Conservation (phyloP, 2,888 invertebrate genomes). For the Drosophila sordidula region DNA sequence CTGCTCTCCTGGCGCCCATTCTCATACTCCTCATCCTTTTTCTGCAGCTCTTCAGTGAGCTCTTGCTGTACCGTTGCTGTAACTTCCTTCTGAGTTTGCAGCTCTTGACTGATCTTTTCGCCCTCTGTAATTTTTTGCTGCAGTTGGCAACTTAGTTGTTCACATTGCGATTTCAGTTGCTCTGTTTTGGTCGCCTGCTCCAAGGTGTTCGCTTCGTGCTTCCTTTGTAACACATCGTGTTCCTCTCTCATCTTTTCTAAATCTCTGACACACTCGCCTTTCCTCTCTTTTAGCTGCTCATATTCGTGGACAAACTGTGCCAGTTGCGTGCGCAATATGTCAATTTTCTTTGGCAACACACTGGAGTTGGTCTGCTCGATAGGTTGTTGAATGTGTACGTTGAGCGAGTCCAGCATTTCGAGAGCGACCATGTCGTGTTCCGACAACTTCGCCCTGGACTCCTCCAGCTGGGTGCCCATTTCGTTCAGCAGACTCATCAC, state of each 20-base stretch:
- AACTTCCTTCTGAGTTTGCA: not conserved
- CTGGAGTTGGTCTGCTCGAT: not conserved
- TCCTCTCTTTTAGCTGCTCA: not conserved
- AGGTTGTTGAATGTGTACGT: not conserved
- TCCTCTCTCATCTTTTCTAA: not conserved
- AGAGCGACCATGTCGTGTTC: not conserved
- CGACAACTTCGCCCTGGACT: not conserved
- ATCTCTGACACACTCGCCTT: not conserved
- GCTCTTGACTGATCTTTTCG: not conserved
- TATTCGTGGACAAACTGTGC: not conserved
- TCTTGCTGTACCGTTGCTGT: not conserved
- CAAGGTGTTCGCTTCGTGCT: not conserved
- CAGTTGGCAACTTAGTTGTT: not conserved
- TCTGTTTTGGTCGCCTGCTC: not conserved
- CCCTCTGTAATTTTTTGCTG: not conserved
- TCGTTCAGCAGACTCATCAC: slow-evolving; percentile 32
- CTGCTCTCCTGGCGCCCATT: not conserved
- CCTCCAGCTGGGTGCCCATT: slow-evolving; percentile 26
- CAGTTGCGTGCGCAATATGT: not conserved
- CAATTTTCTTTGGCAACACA: not conserved
- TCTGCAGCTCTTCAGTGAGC: not conserved
- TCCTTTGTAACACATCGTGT: not conserved
- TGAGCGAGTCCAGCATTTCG: not conserved
- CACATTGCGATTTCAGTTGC: not conserved
- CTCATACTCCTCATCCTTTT: not conserved